These are phyloP conservation scores for Eptesicus fuscus DNA, from an alignment of 2,113 vertebrate species.

Conservation along the genomic window DNA sequence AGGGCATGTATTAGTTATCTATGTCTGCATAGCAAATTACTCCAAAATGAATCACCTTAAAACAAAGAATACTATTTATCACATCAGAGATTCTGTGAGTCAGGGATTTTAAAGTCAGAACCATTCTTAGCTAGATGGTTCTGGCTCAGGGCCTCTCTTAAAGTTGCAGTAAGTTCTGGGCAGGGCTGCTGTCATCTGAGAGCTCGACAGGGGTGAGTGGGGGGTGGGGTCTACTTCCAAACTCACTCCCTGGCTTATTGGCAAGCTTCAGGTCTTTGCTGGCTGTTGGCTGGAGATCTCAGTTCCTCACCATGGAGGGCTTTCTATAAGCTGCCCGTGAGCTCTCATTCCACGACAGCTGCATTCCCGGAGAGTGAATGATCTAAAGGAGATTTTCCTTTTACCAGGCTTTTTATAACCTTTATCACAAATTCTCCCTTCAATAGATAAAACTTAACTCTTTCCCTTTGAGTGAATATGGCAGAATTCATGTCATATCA, in stretches of 20 bases:
- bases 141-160: background rate
- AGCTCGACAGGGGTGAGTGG: background rate
- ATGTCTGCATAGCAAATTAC: background rate
- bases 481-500: too few species aligned
- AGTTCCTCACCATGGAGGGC: background rate
- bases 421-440: background rate
- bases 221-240: too few species aligned
- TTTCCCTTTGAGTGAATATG: too few species aligned
- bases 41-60: background rate
- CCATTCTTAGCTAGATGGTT: background rate
- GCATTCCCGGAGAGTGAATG: background rate
- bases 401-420: background rate
- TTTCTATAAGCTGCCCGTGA: background rate
- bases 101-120: background rate
- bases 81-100: background rate
- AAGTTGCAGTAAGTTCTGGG: background rate
- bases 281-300: background rate
- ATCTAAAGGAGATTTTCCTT: background rate
- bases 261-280: background rate
- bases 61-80: background rate
- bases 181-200: background rate
- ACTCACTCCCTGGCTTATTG: background rate
- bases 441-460: too few species aligned
- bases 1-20: background rate
- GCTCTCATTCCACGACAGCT: background rate